Evolutionary conservation across 2,113 vertebrate genomes (phyloP).

Genomic region (Regulus satrapa): DNA sequence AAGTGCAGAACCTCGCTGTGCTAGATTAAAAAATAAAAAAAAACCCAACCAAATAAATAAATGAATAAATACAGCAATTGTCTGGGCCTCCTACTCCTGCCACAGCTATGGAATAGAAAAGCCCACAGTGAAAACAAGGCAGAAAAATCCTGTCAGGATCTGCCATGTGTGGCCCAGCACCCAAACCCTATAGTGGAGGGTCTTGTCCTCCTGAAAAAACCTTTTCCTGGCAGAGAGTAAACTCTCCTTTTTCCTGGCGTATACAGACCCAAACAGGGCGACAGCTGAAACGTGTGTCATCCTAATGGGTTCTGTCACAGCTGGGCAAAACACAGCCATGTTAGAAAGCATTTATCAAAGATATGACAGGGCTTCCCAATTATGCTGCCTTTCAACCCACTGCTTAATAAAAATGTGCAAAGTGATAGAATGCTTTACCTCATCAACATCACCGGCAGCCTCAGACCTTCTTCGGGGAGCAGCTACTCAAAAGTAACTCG

Average conservation of each 20-base stretch:
- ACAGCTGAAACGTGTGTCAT: neutral
- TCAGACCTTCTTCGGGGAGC: neutral
- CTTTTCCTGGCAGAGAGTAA: neutral
- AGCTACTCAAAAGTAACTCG: neutral
- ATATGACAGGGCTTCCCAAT: slow-evolving; percentile 41
- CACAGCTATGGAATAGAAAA: neutral
- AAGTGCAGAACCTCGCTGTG: neutral
- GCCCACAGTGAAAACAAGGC: neutral
- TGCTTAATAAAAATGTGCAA: slow-evolving; percentile 31
- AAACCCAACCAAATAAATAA: neutral
- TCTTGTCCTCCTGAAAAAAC: neutral
- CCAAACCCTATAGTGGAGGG: neutral
- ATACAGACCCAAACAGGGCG: neutral
- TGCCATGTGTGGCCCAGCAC: neutral
- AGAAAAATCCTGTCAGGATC: neutral
- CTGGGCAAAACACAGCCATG: slow-evolving; percentile 40
- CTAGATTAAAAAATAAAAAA: neutral
- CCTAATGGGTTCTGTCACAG: slow-evolving; percentile 42
- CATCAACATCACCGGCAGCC: neutral
- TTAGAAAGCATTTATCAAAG: slow-evolving; percentile 28
- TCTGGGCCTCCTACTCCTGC: neutral
- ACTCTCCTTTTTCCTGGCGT: neutral
- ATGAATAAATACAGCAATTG: neutral
- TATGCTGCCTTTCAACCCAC: slow-evolving; percentile 38
- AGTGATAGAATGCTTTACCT: slow-evolving; percentile 6